Conservation (phyloP, 2,797 vertebrate genomes). For the Lagocephalus sceleratus region DNA sequence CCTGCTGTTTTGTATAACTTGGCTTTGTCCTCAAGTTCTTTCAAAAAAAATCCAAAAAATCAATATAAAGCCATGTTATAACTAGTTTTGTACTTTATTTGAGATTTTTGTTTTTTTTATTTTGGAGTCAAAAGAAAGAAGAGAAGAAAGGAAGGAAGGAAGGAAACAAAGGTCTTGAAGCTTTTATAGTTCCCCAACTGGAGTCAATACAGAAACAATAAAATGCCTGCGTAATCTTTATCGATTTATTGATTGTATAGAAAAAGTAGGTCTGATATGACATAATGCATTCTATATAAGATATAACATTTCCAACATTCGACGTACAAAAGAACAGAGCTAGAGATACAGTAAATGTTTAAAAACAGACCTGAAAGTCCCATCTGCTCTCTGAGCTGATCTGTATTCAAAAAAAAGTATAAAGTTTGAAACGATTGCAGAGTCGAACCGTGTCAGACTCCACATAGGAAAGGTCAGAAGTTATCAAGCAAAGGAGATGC, state of each 20-base stretch:
- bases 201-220: slow-evolving; percentile 1
- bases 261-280: slow-evolving; percentile 86
- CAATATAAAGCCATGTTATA: no score
- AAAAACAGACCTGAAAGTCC: slow-evolving; percentile 72
- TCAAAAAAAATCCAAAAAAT: no score
- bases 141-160: no score
- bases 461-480: slow-evolving; percentile 35
- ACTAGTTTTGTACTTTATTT: no score
- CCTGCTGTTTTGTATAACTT: no score
- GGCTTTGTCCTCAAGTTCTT: no score
- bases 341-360: slow-evolving; percentile 76
- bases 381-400: slow-evolving; percentile 52
- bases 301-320: slow-evolving; percentile 85
- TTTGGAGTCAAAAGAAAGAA: no score
- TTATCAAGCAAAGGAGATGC: slow-evolving; percentile 32
- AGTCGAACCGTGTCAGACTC: neutral
- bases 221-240: slow-evolving; percentile 42
- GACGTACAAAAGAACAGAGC: slow-evolving; percentile 79
- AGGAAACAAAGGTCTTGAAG: no score
- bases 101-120: no score
- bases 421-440: neutral
- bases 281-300: slow-evolving; percentile 87
- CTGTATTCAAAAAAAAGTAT: slow-evolving; percentile 9
- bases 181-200: neutral
- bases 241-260: slow-evolving; percentile 85